Evolutionary conservation across 2,113 vertebrate species (phyloP).

Genomic region (Oncorhynchus tshawytscha): DNA sequence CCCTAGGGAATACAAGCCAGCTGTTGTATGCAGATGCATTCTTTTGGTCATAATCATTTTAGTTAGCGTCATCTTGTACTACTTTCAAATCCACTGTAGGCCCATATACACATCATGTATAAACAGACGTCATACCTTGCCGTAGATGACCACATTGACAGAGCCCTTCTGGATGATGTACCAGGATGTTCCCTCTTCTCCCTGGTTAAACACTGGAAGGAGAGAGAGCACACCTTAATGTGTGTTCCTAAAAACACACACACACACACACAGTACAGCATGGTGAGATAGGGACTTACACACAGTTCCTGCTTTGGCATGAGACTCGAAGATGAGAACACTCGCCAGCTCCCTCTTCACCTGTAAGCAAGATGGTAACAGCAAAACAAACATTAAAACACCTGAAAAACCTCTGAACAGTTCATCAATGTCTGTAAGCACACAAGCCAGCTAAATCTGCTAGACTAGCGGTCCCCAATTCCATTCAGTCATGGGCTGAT

Average conservation of each 20-base stretch:
- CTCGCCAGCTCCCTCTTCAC: conserved; percentile 93
- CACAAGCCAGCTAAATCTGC: too few relatives aligned
- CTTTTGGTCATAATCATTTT: not conserved
- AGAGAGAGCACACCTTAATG: conserved; percentile 5
- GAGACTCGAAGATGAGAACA: conserved; percentile 95
- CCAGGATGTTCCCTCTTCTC: conserved; percentile 98
- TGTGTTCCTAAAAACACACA: too few relatives aligned
- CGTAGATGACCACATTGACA: conserved; percentile 98
- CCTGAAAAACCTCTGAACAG: not conserved
- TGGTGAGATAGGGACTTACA: conserved; percentile 77
- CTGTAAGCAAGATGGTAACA: conserved; percentile 60
- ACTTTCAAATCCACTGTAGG: not conserved
- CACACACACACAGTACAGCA: not conserved
- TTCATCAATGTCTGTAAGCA: too few relatives aligned
- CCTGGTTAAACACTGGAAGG: conserved; percentile 95
- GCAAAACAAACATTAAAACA: conserved; percentile 7
- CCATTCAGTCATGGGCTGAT: too few relatives aligned
- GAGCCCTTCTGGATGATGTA: conserved; percentile 99
- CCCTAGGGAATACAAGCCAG: too few relatives aligned
- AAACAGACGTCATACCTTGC: conserved; percentile 80
- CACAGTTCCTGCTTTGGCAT: conserved; percentile 96
- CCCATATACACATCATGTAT: conserved; percentile 13
- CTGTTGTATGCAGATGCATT: too few relatives aligned
- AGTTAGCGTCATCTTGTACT: too few relatives aligned
- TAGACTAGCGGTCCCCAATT: too few relatives aligned